Conservation (phyloP, 2,797 vertebrate species). For the Pipistrellus pipistrellus region DNA sequence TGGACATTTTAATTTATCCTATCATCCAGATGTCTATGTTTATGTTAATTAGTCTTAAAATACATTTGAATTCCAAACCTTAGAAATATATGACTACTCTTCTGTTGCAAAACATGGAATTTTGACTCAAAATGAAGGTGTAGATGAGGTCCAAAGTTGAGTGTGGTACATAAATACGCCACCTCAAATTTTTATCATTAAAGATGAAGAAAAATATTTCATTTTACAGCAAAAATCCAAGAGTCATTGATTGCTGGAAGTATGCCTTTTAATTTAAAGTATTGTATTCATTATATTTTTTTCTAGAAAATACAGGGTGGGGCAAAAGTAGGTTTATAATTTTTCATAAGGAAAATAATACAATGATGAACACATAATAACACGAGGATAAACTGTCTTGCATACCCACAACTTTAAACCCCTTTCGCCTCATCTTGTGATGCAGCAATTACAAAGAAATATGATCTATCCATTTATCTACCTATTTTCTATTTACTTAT, state of each 20-base stretch:
- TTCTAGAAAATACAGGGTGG: background rate
- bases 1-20: background rate
- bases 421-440: background rate
- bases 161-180: background rate
- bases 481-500: background rate
- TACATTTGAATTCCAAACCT: background rate
- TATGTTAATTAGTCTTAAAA: conserved; percentile 19
- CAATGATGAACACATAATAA: background rate
- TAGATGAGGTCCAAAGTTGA: background rate
- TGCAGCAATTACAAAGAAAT: background rate
- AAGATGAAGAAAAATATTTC: background rate
- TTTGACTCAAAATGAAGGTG: background rate
- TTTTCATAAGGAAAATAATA: background rate
- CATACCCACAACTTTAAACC: background rate
- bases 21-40: background rate
- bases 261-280: background rate
- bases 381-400: background rate
- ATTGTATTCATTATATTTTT: background rate
- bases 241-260: background rate
- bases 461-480: background rate
- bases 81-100: background rate
- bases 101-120: background rate
- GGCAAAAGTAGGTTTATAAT: background rate
- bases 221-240: background rate
- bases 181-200: background rate